Evolutionary conservation across 2,888 invertebrate genomes (phyloP).

Genomic region (Lasioglossum leucozonium): DNA sequence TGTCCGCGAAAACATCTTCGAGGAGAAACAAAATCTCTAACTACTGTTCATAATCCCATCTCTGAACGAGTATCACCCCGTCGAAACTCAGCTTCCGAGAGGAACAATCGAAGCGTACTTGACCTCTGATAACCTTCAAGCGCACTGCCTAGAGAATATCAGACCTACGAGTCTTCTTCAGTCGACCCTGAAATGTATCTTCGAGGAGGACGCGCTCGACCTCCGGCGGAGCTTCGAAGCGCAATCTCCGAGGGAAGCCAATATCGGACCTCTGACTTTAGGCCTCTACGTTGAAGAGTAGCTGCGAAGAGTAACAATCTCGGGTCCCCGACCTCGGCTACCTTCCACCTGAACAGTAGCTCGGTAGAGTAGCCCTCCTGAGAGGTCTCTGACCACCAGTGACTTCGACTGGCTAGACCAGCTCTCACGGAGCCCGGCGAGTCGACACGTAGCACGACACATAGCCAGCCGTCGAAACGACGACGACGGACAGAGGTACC

Average conservation of each 20-base stretch:
- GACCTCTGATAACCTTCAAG: no score
- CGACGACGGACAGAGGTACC: not conserved
- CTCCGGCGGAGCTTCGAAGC: not conserved
- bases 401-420: conserved; percentile 9
- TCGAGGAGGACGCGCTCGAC: not conserved
- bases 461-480: not conserved
- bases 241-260: not conserved
- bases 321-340: not conserved
- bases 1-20: not conserved
- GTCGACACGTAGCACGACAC: not conserved
- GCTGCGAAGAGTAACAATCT: conserved; percentile 3
- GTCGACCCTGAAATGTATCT: no score
- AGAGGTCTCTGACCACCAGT: not conserved
- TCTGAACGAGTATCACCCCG: no score
- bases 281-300: not conserved
- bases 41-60: no score
- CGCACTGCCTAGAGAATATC: no score
- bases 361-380: not conserved
- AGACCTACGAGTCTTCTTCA: not conserved
- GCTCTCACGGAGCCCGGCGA: not conserved
- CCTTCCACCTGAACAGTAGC: not conserved
- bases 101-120: no score
- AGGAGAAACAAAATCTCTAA: no score
- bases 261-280: not conserved
- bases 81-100: no score